Conservation (phyloP, 2,888 invertebrate genomes). For the Aleiodes testaceus region DNA sequence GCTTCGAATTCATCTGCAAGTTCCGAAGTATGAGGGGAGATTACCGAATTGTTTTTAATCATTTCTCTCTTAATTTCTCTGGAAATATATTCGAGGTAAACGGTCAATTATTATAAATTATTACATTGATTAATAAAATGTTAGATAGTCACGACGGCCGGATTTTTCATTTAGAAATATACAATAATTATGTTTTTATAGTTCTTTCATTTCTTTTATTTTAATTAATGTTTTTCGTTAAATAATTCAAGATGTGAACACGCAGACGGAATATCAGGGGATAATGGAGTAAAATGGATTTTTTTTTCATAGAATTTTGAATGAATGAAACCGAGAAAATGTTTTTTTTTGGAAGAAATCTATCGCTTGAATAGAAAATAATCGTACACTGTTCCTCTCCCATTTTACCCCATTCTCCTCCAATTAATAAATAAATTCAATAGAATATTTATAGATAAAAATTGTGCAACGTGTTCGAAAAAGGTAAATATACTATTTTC, state of each 20-base stretch:
- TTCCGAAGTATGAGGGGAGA: slow-evolving; percentile 6
- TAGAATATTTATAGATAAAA: slow-evolving; percentile 22
- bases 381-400: no score
- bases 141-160: slow-evolving; percentile 40
- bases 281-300: no score
- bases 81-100: slow-evolving; percentile 18
- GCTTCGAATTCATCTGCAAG: slow-evolving; percentile 44
- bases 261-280: slow-evolving; percentile 13
- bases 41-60: neutral
- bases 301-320: no score
- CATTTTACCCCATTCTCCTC: no score
- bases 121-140: slow-evolving; percentile 26
- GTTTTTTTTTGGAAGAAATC: no score
- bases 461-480: slow-evolving; percentile 21
- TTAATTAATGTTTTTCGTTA: slow-evolving; percentile 5
- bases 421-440: slow-evolving; percentile 6
- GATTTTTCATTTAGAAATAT: slow-evolving; percentile 21
- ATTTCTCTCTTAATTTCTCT: neutral
- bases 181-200: slow-evolving; percentile 22
- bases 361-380: no score
- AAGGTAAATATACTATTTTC: slow-evolving; percentile 1
- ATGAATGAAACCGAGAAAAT: no score
- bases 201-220: neutral
- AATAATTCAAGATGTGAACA: slow-evolving; percentile 24
- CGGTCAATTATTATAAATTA: slow-evolving; percentile 29